Percentiles rank a stretch among this genome's conserved stretches.
phyloP scores from a whole-genome alignment of 2,888 invertebrate genomes.

The Ectemnius cavifrons region DNA sequence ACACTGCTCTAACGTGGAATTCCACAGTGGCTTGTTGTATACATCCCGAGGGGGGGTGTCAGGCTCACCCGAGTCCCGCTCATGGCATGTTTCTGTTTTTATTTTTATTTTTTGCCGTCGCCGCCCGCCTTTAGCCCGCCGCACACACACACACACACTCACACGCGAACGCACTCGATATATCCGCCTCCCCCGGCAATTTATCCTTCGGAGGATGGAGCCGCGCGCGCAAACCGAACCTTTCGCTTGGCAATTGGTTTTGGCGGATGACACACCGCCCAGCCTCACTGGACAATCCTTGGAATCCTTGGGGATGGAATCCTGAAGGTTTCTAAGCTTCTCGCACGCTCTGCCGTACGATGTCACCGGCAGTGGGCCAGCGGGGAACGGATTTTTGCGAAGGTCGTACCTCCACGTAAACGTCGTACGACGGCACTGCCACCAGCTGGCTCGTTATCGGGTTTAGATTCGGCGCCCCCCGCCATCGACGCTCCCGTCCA shows the following conservation, averaged over 20 bases:
- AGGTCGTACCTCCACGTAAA: constrained; percentile 56
- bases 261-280: neutral
- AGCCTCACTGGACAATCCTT: no score
- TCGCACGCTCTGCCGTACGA: neutral
- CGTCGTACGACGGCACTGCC: constrained; percentile 61
- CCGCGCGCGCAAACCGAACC: no score
- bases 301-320: no score
- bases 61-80: constrained; percentile 39
- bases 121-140: neutral
- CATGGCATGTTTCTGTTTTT: constrained; percentile 59
- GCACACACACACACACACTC: no score
- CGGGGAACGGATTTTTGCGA: constrained; percentile 41
- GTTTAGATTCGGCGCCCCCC: constrained; percentile 66
- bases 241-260: neutral
- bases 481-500: constrained; percentile 9
- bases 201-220: neutral
- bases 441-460: constrained; percentile 70
- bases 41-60: constrained; percentile 37
- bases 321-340: no score
- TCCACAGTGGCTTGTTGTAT: constrained; percentile 25
- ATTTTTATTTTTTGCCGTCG: constrained; percentile 17
- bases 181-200: no score
- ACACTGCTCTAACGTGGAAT: constrained; percentile 15
- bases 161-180: no score
- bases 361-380: constrained; percentile 25